These are phyloP conservation scores for Tethea ocularis DNA, from an alignment of 2,888 invertebrate species.

Conservation along the genomic window DNA sequence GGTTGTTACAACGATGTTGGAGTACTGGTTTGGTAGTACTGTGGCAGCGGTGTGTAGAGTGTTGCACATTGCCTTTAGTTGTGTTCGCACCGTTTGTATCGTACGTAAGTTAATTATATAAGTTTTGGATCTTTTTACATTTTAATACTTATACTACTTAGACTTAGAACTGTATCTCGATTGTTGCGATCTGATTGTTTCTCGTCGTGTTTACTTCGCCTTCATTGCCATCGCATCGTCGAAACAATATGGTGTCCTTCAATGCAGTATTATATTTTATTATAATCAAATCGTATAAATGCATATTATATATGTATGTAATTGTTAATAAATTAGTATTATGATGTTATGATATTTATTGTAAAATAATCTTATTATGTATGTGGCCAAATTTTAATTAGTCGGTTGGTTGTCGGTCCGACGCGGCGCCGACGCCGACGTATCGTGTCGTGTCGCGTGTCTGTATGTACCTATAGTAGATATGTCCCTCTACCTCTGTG, in stretches of 20 bases:
- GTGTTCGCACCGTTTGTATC: conserved; percentile 1
- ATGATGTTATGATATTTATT: conserved; percentile 20
- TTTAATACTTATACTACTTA: too few relatives aligned
- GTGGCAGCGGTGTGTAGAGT: conserved; percentile 5
- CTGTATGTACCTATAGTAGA: too few relatives aligned
- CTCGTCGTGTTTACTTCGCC: conserved; percentile 10
- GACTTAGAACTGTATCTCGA: conserved; percentile 18
- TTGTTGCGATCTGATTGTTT: conserved; percentile 31
- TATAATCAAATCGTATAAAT: background rate
- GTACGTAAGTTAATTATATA: conserved; percentile 16
- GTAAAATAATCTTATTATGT: conserved; percentile 26
- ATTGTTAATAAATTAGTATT: conserved; percentile 12
- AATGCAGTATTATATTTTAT: background rate
- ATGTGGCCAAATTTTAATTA: conserved; percentile 69
- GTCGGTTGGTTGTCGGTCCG: conserved; percentile 26
- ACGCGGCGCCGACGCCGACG: background rate
- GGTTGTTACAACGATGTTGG: too few relatives aligned
- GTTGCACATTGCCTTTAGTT: background rate
- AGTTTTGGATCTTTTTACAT: conserved; percentile 54
- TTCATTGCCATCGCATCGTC: background rate
- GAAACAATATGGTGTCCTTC: background rate
- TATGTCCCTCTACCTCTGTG: conserved; percentile 16
- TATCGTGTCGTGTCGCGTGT: conserved; percentile 15
- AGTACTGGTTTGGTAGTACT: background rate
- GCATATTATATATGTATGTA: conserved; percentile 7